phyloP scores from a whole-genome alignment of 2,888 invertebrate species.

The Polyommatus icarus region DNA sequence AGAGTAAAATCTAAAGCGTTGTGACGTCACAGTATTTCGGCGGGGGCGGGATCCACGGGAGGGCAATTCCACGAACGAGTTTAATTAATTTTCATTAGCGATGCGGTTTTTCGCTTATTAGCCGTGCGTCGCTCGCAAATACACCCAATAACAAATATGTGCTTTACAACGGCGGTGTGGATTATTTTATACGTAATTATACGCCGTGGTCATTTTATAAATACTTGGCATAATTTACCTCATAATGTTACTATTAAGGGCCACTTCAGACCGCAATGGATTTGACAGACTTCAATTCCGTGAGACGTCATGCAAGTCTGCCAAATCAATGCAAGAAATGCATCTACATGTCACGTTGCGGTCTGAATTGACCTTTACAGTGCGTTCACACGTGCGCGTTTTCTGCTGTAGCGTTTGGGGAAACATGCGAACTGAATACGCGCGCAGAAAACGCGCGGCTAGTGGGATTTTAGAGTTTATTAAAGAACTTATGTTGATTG shows the following conservation, averaged over 20 bases:
- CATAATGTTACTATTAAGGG: neutral
- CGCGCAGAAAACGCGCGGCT: no score
- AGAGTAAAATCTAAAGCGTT: slow-evolving; percentile 55
- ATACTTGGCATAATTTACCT: neutral
- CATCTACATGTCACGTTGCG: no score
- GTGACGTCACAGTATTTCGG: slow-evolving; percentile 55
- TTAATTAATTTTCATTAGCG: slow-evolving; percentile 44
- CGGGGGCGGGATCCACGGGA: slow-evolving; percentile 36
- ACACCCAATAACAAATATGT: slow-evolving; percentile 24
- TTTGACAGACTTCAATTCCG: no score
- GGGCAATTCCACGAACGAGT: slow-evolving; percentile 39
- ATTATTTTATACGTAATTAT: slow-evolving; percentile 15
- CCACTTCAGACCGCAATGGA: no score
- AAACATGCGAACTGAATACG: no score
- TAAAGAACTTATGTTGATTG: neutral
- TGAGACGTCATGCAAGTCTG: no score
- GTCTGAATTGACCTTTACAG: no score
- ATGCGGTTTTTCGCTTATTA: slow-evolving; percentile 41
- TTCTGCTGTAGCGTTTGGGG: neutral
- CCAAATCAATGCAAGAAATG: no score
- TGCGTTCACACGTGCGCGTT: no score
- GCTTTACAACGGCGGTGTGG: neutral
- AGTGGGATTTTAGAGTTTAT: neutral
- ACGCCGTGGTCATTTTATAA: neutral
- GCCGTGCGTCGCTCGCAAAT: slow-evolving; percentile 34